Evolutionary conservation across 2,797 vertebrate genomes (phyloP).

Genomic region (Pseudopleuronectes americanus): DNA sequence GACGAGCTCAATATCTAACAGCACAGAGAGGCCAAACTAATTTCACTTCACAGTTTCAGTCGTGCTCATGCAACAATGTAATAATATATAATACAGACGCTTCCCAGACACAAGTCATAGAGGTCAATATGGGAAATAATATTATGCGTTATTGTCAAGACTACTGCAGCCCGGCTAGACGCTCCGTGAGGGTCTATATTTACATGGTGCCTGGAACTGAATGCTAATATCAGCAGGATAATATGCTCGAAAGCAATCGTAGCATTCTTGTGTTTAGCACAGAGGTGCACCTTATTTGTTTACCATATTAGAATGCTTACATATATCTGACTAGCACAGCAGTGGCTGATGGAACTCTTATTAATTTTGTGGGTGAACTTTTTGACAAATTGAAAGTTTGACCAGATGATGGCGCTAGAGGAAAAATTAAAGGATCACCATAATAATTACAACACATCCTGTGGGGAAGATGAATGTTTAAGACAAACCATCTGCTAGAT

Average conservation of each 20-base stretch:
- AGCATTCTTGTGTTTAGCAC: neutral
- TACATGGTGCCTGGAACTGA: neutral
- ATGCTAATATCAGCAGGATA: neutral
- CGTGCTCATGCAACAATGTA: conserved; percentile 9
- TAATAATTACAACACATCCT: too few species aligned
- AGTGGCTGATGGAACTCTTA: neutral
- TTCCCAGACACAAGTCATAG: conserved; percentile 11
- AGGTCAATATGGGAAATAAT: conserved; percentile 1
- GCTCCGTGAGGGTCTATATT: neutral
- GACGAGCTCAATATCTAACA: conserved; percentile 19
- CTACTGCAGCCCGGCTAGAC: too few species aligned
- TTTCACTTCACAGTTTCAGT: conserved; percentile 14
- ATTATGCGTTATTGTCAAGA: neutral
- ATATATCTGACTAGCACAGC: neutral
- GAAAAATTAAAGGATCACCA: too few species aligned
- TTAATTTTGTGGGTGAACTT: too few species aligned
- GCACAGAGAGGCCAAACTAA: neutral
- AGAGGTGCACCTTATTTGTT: neutral
- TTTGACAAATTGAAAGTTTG: too few species aligned
- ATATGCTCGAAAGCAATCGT: neutral
- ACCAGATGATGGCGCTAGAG: too few species aligned
- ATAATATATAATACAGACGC: conserved; percentile 16
- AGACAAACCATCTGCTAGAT: neutral
- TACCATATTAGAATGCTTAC: neutral
- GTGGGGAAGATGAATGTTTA: neutral